Percentiles rank a stretch among this genome's conserved stretches.
Conservation (phyloP, 2,797 vertebrate species). For the Eurystomus glaucurus region DNA sequence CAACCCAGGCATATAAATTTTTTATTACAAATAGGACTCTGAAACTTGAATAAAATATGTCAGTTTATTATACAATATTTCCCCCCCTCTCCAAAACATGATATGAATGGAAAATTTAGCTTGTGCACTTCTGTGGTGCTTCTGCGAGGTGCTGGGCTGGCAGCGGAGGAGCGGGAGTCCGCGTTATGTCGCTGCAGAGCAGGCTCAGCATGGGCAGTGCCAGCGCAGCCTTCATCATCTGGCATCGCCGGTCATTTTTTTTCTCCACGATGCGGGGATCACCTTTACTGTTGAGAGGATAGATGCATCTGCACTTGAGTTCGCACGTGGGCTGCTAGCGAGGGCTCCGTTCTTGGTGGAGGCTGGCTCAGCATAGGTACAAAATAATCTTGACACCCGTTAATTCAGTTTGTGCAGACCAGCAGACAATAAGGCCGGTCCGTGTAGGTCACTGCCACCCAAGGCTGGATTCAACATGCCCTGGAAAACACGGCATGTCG, state of each 20-base stretch:
- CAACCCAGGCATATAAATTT: slow-evolving; percentile 65
- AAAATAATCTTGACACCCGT: neutral
- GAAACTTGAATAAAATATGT: slow-evolving; percentile 75
- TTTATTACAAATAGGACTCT: slow-evolving; percentile 74
- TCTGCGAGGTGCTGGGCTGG: neutral
- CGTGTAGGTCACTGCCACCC: neutral
- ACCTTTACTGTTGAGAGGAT: slow-evolving; percentile 30
- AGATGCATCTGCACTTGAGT: slow-evolving; percentile 16
- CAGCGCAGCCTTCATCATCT: neutral
- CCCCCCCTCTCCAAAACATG: neutral
- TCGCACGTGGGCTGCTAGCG: neutral
- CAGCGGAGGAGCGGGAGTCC: neutral
- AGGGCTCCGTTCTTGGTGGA: neutral
- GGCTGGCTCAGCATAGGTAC: neutral
- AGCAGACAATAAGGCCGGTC: neutral
- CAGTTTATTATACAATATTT: slow-evolving; percentile 64
- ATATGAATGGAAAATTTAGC: slow-evolving; percentile 48
- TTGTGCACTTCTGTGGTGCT: neutral
- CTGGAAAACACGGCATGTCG: rapidly evolving
- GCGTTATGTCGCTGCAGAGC: neutral
- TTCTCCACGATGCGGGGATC: neutral
- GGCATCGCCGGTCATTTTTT: neutral
- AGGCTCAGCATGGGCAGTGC: slow-evolving; percentile 26
- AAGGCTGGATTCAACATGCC: neutral
- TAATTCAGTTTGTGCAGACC: neutral